Evolutionary conservation across 1,140 invertebrate genomes (phyloP), one percentile per base, ranked within the genome.

Genomic region (Panagrolaimus sp.): DNA sequence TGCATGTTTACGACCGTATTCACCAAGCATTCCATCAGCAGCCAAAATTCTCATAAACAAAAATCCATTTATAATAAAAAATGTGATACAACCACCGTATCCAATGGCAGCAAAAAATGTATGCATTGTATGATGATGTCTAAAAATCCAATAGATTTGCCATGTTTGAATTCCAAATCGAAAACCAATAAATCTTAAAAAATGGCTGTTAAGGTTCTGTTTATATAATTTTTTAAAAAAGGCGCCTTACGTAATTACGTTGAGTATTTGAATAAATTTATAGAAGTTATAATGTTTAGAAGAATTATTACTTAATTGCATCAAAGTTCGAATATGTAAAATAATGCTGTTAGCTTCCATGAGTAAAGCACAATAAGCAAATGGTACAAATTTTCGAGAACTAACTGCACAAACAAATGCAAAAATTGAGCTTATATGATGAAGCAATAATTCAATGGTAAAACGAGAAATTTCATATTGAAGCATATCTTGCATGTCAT

Each of bases 401-500:
- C 65, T 42, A 8, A 69, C 44, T 2, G 77, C 68, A 53, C 31
- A 27, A 9, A 65, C 16, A 14, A 78, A 62, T 13, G 71, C 76
- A 20, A 78, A 68, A 51, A 75, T 66, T 13, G 74, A 74, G 8
- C 38, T 71, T 16, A 74, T 25, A 66, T 78, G 76, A 51, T 78
- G 76, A 14, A 75, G 47, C 5, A 78, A 46, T 1, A 78, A 64
- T 61, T 78, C 76, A 0, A 76, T 20, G 1, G 76, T 78, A 66
- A 76, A 78, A 25, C 63, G 51, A 9, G 77, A 79, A 63, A 79
- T 65, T 69, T 78, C 76, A 48, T 74, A 68, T 43, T 65, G 53
- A n/a, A 76, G 31, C 76, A 78, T 78, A 57, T 78, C 77, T 14
- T 77, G 72, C 20, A 74, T 70, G 25, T 78, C 76, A 62, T 79